phyloP scores from a whole-genome alignment of 2,888 invertebrate species.

The Eutolmus rufibarbis region DNA sequence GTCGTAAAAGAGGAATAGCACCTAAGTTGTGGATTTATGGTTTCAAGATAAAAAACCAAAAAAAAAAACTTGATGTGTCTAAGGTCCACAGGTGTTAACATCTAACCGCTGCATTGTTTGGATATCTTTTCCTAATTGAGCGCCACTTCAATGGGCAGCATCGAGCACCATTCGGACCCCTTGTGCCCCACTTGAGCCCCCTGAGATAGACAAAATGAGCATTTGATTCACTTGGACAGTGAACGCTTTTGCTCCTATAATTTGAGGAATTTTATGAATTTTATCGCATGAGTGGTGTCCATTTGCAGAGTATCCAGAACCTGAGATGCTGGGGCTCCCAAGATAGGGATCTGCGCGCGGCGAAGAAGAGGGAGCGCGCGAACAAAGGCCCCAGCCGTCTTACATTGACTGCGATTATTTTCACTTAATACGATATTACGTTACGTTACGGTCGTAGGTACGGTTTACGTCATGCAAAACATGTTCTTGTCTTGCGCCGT shows the following conservation, averaged over 20 bases:
- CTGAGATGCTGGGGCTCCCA: not conserved
- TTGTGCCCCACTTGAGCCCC: not conserved
- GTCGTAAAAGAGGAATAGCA: not conserved
- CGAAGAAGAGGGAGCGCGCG: not conserved
- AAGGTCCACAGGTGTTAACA: not conserved
- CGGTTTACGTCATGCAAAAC: constrained; percentile 34
- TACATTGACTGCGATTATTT: constrained; percentile 5
- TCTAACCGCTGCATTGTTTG: not conserved
- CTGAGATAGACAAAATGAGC: not conserved
- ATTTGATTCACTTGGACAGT: not conserved
- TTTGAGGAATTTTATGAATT: not conserved
- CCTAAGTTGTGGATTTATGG: not conserved
- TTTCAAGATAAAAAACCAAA: not conserved
- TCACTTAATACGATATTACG: constrained; percentile 32
- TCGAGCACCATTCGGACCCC: not conserved
- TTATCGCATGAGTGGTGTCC: not conserved
- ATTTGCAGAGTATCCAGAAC: not conserved
- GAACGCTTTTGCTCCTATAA: not conserved
- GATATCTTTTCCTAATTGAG: not conserved
- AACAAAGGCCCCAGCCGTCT: constrained; percentile 5
- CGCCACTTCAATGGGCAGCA: not conserved
- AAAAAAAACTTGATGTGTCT: not conserved
- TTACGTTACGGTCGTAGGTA: constrained; percentile 17
- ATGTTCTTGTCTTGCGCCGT: constrained; percentile 11
- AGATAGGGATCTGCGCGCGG: not conserved